These are phyloP conservation scores for Mobula birostris DNA, from an alignment of 2,113 vertebrate genomes.

Conservation along the genomic window DNA sequence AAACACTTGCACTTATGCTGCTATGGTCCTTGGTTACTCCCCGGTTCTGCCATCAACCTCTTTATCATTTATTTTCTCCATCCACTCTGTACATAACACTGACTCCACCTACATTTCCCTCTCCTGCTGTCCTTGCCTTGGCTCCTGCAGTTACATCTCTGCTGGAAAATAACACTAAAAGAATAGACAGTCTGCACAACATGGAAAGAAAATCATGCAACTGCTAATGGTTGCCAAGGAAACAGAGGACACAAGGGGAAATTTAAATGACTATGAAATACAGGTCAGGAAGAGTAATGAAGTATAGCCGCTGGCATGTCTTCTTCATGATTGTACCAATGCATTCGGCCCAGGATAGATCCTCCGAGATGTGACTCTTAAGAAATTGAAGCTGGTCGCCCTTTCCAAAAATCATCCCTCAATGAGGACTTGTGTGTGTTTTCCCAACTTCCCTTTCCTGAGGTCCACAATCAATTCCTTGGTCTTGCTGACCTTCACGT, in stretches of 20 bases:
- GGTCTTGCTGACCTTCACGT: too few relatives aligned
- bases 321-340: too few relatives aligned
- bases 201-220: not conserved
- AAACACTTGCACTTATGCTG: not conserved
- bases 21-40: not conserved
- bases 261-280: not conserved
- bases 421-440: too few relatives aligned
- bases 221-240: not conserved
- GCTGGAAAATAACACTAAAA: not conserved
- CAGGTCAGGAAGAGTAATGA: not conserved
- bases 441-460: too few relatives aligned
- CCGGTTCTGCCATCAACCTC: not conserved
- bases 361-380: too few relatives aligned
- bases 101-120: constrained; percentile 3
- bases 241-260: not conserved
- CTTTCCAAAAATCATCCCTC: too few relatives aligned
- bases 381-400: too few relatives aligned
- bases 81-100: not conserved
- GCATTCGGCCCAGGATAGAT: too few relatives aligned
- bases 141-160: not conserved
- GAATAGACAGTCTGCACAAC: not conserved
- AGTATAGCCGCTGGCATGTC: too few relatives aligned
- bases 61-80: not conserved
- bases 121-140: not conserved
- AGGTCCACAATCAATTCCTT: too few relatives aligned